Percentiles rank a stretch among this genome's conserved stretches.
Conservation (phyloP, 2,113 vertebrate genomes). For the Pseudopodoces humilis region DNA sequence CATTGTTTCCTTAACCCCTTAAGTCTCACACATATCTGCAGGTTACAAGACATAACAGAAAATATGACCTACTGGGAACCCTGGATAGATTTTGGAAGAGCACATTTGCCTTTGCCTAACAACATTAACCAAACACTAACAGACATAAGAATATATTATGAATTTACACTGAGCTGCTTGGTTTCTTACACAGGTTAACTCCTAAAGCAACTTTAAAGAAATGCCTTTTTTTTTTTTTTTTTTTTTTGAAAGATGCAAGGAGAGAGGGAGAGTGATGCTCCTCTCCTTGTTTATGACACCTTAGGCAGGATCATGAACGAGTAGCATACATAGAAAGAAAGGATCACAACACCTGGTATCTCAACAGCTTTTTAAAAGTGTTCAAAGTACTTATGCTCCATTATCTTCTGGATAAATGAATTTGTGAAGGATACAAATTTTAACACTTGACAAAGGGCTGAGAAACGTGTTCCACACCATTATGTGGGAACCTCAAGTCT, state of each 20-base stretch:
- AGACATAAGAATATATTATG: neutral
- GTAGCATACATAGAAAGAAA: neutral
- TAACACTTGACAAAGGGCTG: neutral
- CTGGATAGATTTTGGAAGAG: neutral
- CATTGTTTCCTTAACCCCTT: neutral
- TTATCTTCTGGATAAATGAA: neutral
- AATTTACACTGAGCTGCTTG: neutral
- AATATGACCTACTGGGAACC: neutral
- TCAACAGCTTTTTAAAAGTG: neutral
- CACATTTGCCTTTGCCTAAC: neutral
- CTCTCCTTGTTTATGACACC: neutral
- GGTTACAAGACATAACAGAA: neutral
- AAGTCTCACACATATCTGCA: neutral
- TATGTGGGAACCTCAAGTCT: neutral
- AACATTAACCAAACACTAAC: neutral
- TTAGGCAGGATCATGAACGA: neutral
- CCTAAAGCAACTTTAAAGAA: neutral
- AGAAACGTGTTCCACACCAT: neutral
- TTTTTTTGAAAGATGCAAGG: neutral
- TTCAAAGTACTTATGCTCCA: neutral
- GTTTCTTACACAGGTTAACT: neutral
- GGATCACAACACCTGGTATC: neutral
- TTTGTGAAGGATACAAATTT: neutral
- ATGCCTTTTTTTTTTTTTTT: accelerated
- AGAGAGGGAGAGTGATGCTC: neutral